Percentiles rank a stretch among this genome's conserved stretches.
Conservation (phyloP, 2,113 vertebrate genomes). For the Ranitomeya imitator region DNA sequence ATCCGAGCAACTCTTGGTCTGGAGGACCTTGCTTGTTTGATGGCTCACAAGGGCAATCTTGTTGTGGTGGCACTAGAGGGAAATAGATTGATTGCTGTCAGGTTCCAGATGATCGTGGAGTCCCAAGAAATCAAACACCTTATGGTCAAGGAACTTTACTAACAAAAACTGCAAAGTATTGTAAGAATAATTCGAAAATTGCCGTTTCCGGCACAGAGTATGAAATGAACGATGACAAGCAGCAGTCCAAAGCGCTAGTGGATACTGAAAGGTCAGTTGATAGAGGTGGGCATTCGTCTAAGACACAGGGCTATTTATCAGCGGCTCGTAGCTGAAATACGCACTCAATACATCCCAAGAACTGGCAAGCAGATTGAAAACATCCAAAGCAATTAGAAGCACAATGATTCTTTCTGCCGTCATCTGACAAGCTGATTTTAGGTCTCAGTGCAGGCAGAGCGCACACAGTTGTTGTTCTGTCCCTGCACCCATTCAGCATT, state of each 20-base stretch:
- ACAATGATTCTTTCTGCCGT: slow-evolving; percentile 40
- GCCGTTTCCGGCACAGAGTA: neutral
- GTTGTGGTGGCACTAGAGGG: too few species aligned
- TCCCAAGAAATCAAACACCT: too few species aligned
- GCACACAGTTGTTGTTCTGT: slow-evolving; percentile 42
- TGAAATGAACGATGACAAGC: neutral
- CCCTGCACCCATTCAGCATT: slow-evolving; percentile 12
- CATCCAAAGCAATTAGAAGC: slow-evolving; percentile 49
- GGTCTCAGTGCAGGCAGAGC: neutral
- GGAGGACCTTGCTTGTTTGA: too few species aligned
- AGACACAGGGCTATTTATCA: slow-evolving; percentile 36
- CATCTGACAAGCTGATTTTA: slow-evolving; percentile 23
- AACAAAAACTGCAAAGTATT: too few species aligned
- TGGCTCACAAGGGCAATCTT: too few species aligned
- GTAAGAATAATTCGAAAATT: too few species aligned
- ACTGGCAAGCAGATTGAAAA: slow-evolving; percentile 37
- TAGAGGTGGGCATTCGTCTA: slow-evolving; percentile 4
- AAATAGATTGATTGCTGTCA: too few species aligned
- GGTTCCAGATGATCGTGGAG: too few species aligned
- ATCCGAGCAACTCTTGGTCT: too few species aligned
- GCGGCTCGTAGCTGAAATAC: slow-evolving; percentile 6
- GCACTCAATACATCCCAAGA: slow-evolving; percentile 21
- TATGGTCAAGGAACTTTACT: too few species aligned
- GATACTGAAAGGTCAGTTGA: slow-evolving; percentile 25
- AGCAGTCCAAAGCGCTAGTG: neutral